Base-by-base conservation (phyloP, 2,797 vertebrate species). In the Eremophila alpestris region DNA sequence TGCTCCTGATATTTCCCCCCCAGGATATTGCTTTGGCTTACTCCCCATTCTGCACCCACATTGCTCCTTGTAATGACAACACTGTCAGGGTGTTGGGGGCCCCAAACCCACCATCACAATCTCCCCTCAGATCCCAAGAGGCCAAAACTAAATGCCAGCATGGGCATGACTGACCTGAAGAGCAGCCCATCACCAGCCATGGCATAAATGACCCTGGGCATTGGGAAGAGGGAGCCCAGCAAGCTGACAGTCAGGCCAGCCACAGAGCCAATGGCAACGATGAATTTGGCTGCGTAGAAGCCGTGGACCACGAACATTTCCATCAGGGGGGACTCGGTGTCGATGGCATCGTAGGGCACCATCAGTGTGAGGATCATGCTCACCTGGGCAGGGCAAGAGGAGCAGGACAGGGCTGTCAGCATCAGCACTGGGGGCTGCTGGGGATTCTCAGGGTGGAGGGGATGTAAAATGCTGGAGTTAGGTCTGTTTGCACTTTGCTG, bases 141-240 rank as follows among this genome's bases (percentile, higher is more conserved):
- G 23, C 3, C 16, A 51, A 65, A 64, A 75, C 49, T 7, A 43
- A 55, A 77, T 29, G 17, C 40, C 90, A 48, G 2, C 12, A 4
- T 1, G n/a, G 30, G 54, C 18, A 30, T 4, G 56, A 80, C 95
- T 97, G 89, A 99, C 99, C 99, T 99, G 98, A 99, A 99, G 80
- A 99, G 98, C 74, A 99, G 98, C 3, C 99, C 99, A 2, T 99
- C 99, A 8, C 98, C 98, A 59, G 99, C 98, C 99, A 99, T 99
- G 96, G 99, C 99, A 0, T 99, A 99, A 97, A 99, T 99, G 87
- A 99, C 98, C 74, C 99, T 97, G 0, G 99, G 99, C 99, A 99
- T 99, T 4, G 99, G 99, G 94, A 99, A 99, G 84, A 99, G 96
- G 10, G 99, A 99, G 27, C 99, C 99, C 95, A 99, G 97, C 92